phyloP scores from a whole-genome alignment of 2,888 invertebrate species.

The Eristalinus aeneus region DNA sequence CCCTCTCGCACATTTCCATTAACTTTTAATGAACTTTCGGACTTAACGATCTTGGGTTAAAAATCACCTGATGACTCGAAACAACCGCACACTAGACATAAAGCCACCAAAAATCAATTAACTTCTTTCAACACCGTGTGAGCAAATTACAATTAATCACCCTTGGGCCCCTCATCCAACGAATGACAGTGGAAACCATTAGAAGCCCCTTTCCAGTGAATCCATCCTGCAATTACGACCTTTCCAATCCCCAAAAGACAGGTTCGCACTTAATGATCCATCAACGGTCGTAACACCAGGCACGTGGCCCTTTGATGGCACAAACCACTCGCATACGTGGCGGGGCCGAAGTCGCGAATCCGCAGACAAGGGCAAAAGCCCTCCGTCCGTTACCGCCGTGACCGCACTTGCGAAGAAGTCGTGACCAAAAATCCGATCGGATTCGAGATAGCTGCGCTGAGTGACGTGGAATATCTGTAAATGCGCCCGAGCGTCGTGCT shows the following conservation, averaged over 20 bases:
- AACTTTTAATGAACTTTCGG: background rate
- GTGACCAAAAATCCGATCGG: slow-evolving; percentile 36
- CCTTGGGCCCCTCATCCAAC: background rate
- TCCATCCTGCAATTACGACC: slow-evolving; percentile 20
- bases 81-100: background rate
- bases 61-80: background rate
- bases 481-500: background rate
- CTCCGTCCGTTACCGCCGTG: background rate
- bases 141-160: slow-evolving; percentile 29
- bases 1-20: background rate
- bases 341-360: background rate
- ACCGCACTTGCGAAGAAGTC: slow-evolving; percentile 10
- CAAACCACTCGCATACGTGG: background rate
- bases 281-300: background rate
- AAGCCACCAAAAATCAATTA: slow-evolving; percentile 15
- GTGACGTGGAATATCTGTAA: background rate
- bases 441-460: slow-evolving; percentile 12
- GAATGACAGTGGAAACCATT: slow-evolving; percentile 8
- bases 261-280: slow-evolving; percentile 36
- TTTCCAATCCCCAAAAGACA: slow-evolving; percentile 26
- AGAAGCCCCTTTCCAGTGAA: background rate
- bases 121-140: background rate
- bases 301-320: slow-evolving; percentile 27
- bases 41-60: background rate
- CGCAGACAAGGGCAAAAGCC: background rate